Conservation (phyloP, 2,113 vertebrate genomes). For the Myotis brandtii region DNA sequence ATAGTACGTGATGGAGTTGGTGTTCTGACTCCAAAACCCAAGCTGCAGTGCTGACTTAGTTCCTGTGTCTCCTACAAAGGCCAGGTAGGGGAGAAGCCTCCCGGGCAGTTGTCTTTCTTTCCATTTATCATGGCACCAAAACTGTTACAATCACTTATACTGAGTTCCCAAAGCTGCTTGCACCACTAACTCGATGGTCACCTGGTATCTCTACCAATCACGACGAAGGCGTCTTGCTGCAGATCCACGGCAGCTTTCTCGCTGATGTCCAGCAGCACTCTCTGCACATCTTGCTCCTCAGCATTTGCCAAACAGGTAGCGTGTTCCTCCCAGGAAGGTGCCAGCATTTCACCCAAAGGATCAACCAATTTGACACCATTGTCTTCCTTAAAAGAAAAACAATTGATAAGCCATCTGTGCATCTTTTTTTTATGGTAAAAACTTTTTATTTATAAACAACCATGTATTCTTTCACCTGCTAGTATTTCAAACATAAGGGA, state of each 20-base stretch:
- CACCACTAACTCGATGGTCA: conserved; percentile 68
- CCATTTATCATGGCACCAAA: not conserved
- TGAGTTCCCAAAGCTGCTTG: not conserved
- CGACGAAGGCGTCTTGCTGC: conserved; percentile 87
- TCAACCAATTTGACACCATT: conserved; percentile 97
- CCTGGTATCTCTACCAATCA: conserved; percentile 96
- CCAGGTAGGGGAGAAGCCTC: too few species aligned
- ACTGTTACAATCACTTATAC: not conserved
- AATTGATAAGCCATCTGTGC: not conserved
- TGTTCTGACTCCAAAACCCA: not conserved
- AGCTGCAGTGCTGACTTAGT: not conserved
- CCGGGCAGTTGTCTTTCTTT: not conserved
- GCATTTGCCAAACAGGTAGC: conserved; percentile 94
- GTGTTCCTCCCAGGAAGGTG: conserved; percentile 92
- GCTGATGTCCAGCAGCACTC: conserved; percentile 87
- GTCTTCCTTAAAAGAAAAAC: conserved; percentile 90
- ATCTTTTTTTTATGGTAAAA: not conserved
- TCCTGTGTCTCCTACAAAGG: not conserved
- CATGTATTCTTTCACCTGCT: too few species aligned
- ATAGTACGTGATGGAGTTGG: not conserved
- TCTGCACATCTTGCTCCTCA: conserved; percentile 89
- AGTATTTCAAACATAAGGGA: too few species aligned
- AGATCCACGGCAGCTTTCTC: conserved; percentile 90
- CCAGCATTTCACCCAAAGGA: conserved; percentile 97
- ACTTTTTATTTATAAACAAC: too few species aligned